Evolutionary conservation across 2,888 invertebrate genomes (phyloP), one percentile per base, ranked within the genome.

Genomic region (Oasisia sp.): DNA sequence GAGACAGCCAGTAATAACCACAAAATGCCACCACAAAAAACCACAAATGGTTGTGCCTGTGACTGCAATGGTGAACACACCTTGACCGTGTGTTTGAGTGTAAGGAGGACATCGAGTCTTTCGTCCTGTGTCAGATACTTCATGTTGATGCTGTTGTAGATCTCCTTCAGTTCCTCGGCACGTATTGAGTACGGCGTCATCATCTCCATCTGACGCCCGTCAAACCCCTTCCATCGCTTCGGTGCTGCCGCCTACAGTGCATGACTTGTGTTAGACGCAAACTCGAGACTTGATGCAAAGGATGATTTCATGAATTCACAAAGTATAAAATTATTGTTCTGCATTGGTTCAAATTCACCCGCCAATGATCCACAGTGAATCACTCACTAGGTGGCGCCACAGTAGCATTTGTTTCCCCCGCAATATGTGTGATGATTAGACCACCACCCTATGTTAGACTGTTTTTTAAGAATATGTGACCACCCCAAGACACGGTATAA

Each of bases 161-260:
- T 97, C 94, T 97, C 97, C 92, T 97, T 97, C 91, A 98, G 97
- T 95, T 98, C 97, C 92, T 97, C 97, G 32, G 98, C 98, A 94
- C 97, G 97, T 95, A 98, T 98, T 32, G 98, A 98, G 95, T 98
- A 98, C 92, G 98, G 95, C 0, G 98, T 98, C 94, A 98, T 98
- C 98, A 99, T 98, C 94, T 98, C 97, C 32, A 98, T 97, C 74
- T 97, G 93, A 92, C 96, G 95, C 32, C 97, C 98, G 95, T 98
- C 98, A 94, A 97, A 97, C 58, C 98, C 97, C 93, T 97, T 97
- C 98, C 98, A 98, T 92, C 97, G 97, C 90, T 98, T 97, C 0
- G 99, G 98, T 94, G 96, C 95, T 7, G 96, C 95, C 92, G 96
- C 95, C 96, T 96, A 92, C 4, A 32, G 32, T 9, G 89, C 32